Percentiles rank a stretch among this genome's conserved stretches.
These are phyloP conservation scores for Drosophila repleta DNA, from an alignment of 1,140 invertebrate species.

Conservation along the genomic window DNA sequence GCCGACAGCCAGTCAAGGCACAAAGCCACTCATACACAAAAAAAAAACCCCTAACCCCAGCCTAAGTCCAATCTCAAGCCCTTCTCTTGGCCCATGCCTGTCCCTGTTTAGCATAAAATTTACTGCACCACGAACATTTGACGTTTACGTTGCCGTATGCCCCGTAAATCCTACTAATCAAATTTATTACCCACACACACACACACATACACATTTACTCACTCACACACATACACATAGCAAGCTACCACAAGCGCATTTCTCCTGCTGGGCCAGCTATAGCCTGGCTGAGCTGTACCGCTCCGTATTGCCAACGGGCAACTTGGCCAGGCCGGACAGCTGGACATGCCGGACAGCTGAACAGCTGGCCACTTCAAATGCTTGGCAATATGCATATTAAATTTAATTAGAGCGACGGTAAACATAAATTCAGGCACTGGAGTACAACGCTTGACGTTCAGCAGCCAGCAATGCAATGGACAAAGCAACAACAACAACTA, in stretches of 20 bases:
- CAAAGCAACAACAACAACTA: conserved; percentile 12
- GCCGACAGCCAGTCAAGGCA: conserved; percentile 9
- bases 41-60: conserved; percentile 10
- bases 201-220: conserved; percentile 37
- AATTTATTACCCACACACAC: conserved; percentile 73
- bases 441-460: conserved; percentile 34
- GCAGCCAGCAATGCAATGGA: conserved; percentile 12
- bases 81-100: background rate
- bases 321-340: conserved; percentile 8
- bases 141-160: conserved; percentile 64
- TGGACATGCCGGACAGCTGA: conserved; percentile 30
- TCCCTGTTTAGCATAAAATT: conserved; percentile 75
- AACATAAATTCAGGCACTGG: conserved; percentile 72
- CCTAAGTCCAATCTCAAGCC: background rate
- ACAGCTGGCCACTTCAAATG: conserved; percentile 63
- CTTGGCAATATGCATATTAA: conserved; percentile 78
- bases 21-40: conserved; percentile 28
- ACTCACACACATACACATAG: conserved; percentile 5
- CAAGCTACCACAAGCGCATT: conserved; percentile 51
- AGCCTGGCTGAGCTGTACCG: background rate
- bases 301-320: conserved; percentile 16
- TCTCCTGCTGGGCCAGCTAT: background rate
- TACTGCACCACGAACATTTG: conserved; percentile 76
- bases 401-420: conserved; percentile 78
- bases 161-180: conserved; percentile 79